Percentiles rank a stretch among this genome's conserved stretches.
Evolutionary conservation across 2,113 vertebrate genomes (phyloP).

Genomic region (Lepisosteus oculatus): DNA sequence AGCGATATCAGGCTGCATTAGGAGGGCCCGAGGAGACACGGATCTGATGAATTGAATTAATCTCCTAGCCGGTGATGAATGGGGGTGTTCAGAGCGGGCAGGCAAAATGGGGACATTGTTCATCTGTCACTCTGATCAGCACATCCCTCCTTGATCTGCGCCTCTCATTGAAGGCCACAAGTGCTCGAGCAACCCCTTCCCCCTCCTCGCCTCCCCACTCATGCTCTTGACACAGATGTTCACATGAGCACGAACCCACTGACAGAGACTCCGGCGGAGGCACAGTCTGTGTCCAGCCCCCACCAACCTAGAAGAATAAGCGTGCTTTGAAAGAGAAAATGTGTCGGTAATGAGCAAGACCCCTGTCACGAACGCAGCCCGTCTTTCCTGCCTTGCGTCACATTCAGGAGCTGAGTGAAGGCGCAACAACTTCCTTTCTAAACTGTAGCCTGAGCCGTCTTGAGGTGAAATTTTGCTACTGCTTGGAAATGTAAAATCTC

Average conservation of each 20-base stretch:
- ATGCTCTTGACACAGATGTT: too few relatives aligned
- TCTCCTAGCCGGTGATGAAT: constrained; percentile 64
- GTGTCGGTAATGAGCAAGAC: too few relatives aligned
- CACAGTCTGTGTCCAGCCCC: not conserved
- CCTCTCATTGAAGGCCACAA: constrained; percentile 64
- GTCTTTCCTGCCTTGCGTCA: not conserved
- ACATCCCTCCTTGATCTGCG: constrained; percentile 66
- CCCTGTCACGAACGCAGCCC: not conserved
- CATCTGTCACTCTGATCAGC: constrained; percentile 72
- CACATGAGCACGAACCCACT: too few relatives aligned
- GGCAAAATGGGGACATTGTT: constrained; percentile 66
- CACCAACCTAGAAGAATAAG: not conserved
- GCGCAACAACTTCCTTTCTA: too few relatives aligned
- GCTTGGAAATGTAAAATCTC: too few relatives aligned
- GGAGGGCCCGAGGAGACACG: constrained; percentile 64
- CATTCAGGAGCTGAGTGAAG: not conserved
- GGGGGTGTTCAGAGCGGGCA: constrained; percentile 61
- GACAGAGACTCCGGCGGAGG: too few relatives aligned
- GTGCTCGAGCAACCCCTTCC: constrained; percentile 56
- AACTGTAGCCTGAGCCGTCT: too few relatives aligned
- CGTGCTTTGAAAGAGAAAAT: not conserved
- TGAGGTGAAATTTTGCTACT: too few relatives aligned
- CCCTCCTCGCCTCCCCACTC: not conserved
- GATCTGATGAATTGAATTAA: constrained; percentile 74
- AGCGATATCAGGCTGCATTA: constrained; percentile 69